A percentile compares a stretch with the other conserved stretches of the same genome.
phyloP scores from a whole-genome alignment of 2,797 vertebrate species.

The Rhincodon typus region DNA sequence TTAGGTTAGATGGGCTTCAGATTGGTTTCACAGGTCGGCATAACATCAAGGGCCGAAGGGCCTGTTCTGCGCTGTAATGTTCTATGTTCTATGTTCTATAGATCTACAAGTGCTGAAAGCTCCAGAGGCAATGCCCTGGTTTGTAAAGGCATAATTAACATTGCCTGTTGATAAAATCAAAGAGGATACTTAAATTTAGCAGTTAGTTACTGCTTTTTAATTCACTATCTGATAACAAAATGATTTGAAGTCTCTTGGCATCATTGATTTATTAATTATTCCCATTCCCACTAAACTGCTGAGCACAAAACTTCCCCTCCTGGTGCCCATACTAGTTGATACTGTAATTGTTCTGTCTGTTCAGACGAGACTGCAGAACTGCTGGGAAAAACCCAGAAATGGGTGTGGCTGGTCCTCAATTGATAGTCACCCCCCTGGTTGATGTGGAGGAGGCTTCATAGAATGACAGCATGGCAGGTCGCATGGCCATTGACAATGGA shows the following conservation, averaged over 20 bases:
- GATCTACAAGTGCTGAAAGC: background rate
- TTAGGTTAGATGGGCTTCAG: too few relatives aligned
- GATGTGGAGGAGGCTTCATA: background rate
- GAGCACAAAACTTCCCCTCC: background rate
- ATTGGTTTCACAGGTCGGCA: too few relatives aligned
- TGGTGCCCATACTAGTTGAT: background rate
- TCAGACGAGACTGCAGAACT: background rate
- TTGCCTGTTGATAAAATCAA: background rate
- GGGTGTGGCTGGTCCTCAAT: background rate
- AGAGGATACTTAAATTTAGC: background rate
- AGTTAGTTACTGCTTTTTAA: background rate
- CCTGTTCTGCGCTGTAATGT: too few relatives aligned
- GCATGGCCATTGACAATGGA: background rate
- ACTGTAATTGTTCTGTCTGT: background rate
- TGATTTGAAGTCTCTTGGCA: background rate
- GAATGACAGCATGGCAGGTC: background rate
- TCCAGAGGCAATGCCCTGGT: background rate
- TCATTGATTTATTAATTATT: background rate
- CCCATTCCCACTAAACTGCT: background rate
- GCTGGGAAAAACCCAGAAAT: background rate
- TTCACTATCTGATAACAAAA: background rate
- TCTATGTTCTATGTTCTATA: too few relatives aligned
- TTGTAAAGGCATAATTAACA: background rate
- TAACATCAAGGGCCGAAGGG: too few relatives aligned
- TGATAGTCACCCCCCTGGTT: background rate